Conservation (phyloP, 2,113 vertebrate genomes). For the Pelecanoides urinatrix region DNA sequence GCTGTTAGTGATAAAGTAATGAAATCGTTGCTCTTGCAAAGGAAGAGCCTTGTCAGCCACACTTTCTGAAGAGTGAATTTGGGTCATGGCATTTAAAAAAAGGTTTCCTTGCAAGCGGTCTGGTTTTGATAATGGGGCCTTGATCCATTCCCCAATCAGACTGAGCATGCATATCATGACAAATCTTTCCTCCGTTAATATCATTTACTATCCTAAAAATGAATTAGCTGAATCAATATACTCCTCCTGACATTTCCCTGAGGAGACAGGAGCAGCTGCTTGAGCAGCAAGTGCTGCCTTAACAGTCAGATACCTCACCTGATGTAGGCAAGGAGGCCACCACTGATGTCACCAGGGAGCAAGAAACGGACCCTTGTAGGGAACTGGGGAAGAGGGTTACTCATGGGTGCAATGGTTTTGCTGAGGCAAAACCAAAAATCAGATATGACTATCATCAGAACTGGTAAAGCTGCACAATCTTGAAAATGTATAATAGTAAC, state of each 20-base stretch:
- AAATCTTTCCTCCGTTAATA: conserved; percentile 26
- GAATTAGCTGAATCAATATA: conserved; percentile 1
- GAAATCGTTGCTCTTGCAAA: neutral
- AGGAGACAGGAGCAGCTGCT: neutral
- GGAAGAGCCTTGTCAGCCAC: neutral
- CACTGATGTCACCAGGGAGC: neutral
- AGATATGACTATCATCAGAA: neutral
- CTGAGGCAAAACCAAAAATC: neutral
- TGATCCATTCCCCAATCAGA: neutral
- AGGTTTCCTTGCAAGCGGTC: neutral
- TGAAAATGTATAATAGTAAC: neutral
- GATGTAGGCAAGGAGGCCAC: neutral
- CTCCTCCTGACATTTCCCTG: neutral
- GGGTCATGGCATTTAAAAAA: neutral
- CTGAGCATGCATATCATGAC: neutral
- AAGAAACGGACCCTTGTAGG: neutral
- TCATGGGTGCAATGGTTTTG: neutral
- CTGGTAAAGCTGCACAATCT: neutral
- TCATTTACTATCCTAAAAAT: neutral
- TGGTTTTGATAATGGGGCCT: neutral
- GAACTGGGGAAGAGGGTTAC: neutral
- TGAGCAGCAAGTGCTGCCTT: neutral
- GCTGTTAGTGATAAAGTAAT: neutral
- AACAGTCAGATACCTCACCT: neutral
- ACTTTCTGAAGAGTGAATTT: neutral